Conservation (phyloP, 2,888 invertebrate genomes). For the Metopia argyrocephala region DNA sequence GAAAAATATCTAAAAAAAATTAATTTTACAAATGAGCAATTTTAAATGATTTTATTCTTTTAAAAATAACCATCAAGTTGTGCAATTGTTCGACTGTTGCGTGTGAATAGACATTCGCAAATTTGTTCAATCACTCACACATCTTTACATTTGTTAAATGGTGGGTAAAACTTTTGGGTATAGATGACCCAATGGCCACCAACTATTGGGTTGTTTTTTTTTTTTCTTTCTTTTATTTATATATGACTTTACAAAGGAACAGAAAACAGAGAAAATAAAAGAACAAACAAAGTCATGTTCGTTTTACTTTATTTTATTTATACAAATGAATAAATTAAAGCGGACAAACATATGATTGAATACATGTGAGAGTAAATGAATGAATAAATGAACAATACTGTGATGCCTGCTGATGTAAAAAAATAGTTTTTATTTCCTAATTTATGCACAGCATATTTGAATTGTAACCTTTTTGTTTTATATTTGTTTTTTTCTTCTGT, state of each 20-base stretch:
- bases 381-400: conserved; percentile 11
- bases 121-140: conserved; percentile 4
- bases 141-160: conserved; percentile 9
- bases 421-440: conserved; percentile 45
- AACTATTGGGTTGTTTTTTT: neutral
- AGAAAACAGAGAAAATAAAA: neutral
- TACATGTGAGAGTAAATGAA: neutral
- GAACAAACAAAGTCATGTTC: neutral
- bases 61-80: neutral
- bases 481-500: conserved; percentile 3
- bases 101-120: conserved; percentile 41
- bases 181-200: neutral
- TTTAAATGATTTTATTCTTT: conserved; percentile 2
- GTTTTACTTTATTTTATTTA: neutral
- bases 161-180: conserved; percentile 6
- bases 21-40: too few species aligned
- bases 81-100: neutral
- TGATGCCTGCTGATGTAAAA: conserved; percentile 28
- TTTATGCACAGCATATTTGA: conserved; percentile 7
- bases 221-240: neutral
- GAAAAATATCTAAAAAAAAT: too few species aligned
- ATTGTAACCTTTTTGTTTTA: too few species aligned
- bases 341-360: neutral
- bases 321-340: too few species aligned
- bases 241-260: conserved; percentile 3